These are phyloP conservation scores for Periplaneta americana DNA, from an alignment of 1,140 invertebrate genomes.

Conservation along the genomic window DNA sequence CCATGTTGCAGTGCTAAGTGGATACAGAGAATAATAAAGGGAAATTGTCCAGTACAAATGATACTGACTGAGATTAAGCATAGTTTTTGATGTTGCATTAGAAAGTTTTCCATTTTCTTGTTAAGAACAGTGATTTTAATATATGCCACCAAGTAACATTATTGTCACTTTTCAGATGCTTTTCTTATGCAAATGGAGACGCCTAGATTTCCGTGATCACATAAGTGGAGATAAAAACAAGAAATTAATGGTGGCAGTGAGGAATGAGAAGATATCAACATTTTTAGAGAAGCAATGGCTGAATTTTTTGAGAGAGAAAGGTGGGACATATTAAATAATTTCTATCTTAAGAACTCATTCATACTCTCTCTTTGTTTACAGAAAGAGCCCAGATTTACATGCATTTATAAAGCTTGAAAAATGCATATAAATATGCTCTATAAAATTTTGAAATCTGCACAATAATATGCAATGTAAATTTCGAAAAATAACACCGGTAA, in stretches of 20 bases:
- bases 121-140: not conserved
- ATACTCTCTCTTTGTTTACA: no score
- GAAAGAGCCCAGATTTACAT: no score
- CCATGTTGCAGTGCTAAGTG: no score
- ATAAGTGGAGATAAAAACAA: not conserved
- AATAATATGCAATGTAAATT: no score
- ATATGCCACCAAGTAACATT: not conserved
- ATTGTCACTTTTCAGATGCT: not conserved
- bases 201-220: not conserved
- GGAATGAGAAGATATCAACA: not conserved
- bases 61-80: not conserved
- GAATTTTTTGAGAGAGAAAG: slow-evolving; percentile 41
- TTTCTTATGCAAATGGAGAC: not conserved
- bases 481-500: no score
- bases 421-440: no score
- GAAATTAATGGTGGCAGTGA: not conserved
- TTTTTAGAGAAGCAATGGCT: slow-evolving; percentile 45
- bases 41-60: no score
- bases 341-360: not conserved
- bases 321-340: not conserved
- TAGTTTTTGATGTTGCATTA: no score
- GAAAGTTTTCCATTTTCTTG: no score
- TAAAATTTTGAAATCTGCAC: no score
- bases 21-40: no score
- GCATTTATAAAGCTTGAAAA: no score